Base-by-base conservation (phyloP, 1,140 invertebrate genomes). In the Drosophila burlai region DNA sequence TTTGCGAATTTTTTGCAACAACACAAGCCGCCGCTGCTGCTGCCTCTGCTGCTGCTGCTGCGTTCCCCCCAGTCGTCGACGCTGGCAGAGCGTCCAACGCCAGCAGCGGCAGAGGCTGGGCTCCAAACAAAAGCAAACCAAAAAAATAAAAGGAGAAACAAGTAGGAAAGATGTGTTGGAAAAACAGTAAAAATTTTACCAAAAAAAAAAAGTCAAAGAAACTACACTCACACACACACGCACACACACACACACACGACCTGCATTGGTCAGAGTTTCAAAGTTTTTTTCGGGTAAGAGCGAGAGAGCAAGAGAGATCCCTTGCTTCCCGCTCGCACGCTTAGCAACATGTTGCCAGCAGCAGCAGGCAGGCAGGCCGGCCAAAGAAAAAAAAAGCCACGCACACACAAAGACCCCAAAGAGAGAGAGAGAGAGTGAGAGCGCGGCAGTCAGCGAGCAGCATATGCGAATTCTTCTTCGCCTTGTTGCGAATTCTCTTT, bases 111-210 rank as follows among this genome's bases (percentile, higher is more conserved):
- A 67, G 74, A 61, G 64, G 40, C 45, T 46, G 45, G 42, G 81
- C 84, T 87, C 81, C 85, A 89, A 89, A 89, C 85, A 83, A 81
- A 90, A 78, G 77, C 78, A 90, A 90, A 84, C 72, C 64, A 87
- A 71, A 71, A 47, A 62, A 49, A 34, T 9, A 31, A 31, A 31
- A 24, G 21, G 43, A 24, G 21, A 66, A 66, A 49, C 46, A 42
- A 31, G 18, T 29, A 47, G 26, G 50, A 21, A 54, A 71, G 50
- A 71, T 68, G 50, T 64, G 31, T 57, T 47, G 57, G n/a, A 10
- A 42, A 63, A 63, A 34, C 54, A 54, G 34, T 31, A 61, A 26
- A 63, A 55, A 58, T 16, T 58, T 15, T 7, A 29, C 26, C 4
- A 29, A 7, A 29, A 29, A 29, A 60, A 61, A 65, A 63, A 57